Base-by-base conservation (phyloP, 2,888 invertebrate species). In the Isoperla grammatica region DNA sequence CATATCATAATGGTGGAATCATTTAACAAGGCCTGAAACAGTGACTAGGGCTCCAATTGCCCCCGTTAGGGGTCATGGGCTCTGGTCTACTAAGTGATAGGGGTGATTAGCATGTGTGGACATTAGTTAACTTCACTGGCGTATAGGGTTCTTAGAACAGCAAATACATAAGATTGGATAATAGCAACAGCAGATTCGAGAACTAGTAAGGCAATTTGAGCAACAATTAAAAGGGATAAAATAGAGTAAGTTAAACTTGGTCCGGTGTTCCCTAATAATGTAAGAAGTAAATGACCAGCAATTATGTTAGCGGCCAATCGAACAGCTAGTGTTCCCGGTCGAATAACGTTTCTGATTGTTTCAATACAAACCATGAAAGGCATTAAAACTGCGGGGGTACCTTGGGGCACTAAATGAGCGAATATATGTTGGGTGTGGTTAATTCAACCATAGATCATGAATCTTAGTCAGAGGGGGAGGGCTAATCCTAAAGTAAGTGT, bases 221-320 rank as follows among this genome's bases (percentile, higher is more conserved):
- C 70, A 39, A 77, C 48, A 66, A 80, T 66, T 72, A 78, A 70
- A 37, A 78, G 57, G 53, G 71, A 58, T 66, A 76, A 67, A 65
- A 75, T 67, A 64, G 73, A 72, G 58, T 63, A 66, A 2, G 68
- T 55, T 66, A 73, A 65, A 61, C 42, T 69, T 49, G 67, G 64
- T 4, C 75, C 77, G 2, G 74, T 77, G 65, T 77, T 76, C 61
- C 81, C 79, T 69, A 85, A 68, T 67, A 87, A 66, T 1, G 83
- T 83, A 78, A 87, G 72, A 70, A 87, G 66, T 73, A 87, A 70
- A 72, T 87, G 85, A 0, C 86, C 86, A 1, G 87, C 85, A 78
- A 86, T 85, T 82, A 87, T 86, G 78, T 87, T 87, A n/a, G 87
- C 87, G 4, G 83, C 80, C 77, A 87, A 70, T 65, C 87, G 86